These are phyloP conservation scores for Corythucha ciliata DNA, from an alignment of 2,888 invertebrate species.

Conservation along the genomic window DNA sequence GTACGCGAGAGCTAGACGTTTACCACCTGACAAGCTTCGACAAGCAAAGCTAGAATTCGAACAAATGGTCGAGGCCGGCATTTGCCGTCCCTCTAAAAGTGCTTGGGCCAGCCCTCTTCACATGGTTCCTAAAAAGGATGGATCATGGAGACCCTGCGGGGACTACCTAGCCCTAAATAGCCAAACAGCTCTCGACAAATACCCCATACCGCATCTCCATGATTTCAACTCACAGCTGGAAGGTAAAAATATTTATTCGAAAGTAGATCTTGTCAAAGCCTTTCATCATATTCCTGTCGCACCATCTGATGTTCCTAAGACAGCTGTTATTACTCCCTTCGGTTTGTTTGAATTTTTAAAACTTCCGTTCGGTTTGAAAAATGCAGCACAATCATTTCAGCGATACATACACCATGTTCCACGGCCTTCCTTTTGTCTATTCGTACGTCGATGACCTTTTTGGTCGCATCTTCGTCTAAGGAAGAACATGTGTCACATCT, in stretches of 20 bases:
- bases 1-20: constrained; percentile 29
- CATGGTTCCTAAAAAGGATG: constrained; percentile 33
- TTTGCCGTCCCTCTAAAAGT: constrained; percentile 22
- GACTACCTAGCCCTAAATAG: constrained; percentile 36
- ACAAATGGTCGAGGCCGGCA: constrained; percentile 29
- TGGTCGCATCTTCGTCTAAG: constrained; percentile 32
- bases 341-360: constrained; percentile 26
- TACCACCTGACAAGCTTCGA: constrained; percentile 25
- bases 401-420: constrained; percentile 34
- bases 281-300: constrained; percentile 30
- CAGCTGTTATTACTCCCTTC: constrained; percentile 21
- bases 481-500: constrained; percentile 33
- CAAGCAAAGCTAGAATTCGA: constrained; percentile 32
- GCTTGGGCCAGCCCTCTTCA: constrained; percentile 36
- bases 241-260: constrained; percentile 28
- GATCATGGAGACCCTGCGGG: constrained; percentile 36
- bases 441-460: constrained; percentile 39
- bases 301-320: constrained; percentile 36
- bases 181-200: constrained; percentile 34
- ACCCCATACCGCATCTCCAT: constrained; percentile 29
- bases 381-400: constrained; percentile 36
- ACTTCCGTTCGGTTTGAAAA: constrained; percentile 30
- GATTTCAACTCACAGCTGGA: constrained; percentile 13
- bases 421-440: constrained; percentile 32
- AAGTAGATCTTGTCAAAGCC: constrained; percentile 29